These are phyloP conservation scores for Coluber constrictor DNA, from an alignment of 2,797 vertebrate genomes.

Conservation along the genomic window DNA sequence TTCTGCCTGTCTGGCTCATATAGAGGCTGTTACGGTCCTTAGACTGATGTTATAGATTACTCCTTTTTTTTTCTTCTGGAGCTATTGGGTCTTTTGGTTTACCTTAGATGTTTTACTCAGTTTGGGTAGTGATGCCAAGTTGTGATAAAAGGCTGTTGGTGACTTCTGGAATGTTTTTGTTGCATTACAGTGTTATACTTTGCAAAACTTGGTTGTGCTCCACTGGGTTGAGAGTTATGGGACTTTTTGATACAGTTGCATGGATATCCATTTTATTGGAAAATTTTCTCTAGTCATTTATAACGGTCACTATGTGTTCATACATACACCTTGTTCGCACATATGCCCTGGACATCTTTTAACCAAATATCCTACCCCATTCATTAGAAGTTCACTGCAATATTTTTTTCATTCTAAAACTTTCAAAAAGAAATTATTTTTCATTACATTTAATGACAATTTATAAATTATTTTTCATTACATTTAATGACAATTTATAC, in stretches of 20 bases:
- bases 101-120: background rate
- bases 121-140: background rate
- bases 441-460: background rate
- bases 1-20: background rate
- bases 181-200: background rate
- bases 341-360: background rate
- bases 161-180: background rate
- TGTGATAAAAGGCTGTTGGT: background rate
- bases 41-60: background rate
- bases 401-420: background rate
- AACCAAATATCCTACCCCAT: background rate
- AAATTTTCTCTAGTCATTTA: background rate
- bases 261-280: background rate
- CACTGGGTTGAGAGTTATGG: background rate
- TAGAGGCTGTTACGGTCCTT: background rate
- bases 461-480: background rate
- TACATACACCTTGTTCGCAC: background rate
- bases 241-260: background rate
- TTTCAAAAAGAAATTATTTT: background rate
- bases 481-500: background rate
- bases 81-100: background rate
- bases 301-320: background rate
- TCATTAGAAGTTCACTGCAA: background rate
- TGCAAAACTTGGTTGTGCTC: background rate
- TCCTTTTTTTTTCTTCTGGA: background rate